These are phyloP conservation scores for Porites rus DNA, from an alignment of 92 coral and sea anemone species.

Conservation along the genomic window DNA sequence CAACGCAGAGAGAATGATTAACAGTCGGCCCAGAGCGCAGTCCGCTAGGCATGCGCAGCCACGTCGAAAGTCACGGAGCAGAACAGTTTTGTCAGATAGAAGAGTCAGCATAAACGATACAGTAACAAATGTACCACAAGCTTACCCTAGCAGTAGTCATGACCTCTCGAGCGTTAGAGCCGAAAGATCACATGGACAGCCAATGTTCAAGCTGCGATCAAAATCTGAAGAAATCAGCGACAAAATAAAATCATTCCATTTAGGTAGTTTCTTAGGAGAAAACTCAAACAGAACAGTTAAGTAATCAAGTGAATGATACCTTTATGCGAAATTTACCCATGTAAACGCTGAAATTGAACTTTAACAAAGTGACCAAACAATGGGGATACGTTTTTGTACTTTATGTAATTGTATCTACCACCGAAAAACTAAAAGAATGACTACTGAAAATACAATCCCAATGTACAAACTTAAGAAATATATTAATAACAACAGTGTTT, in stretches of 20 bases:
- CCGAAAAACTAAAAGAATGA: no score
- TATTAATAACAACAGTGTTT: no score
- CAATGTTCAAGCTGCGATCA: neutral
- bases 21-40: neutral
- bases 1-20: no score
- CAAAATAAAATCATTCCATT: neutral
- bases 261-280: neutral
- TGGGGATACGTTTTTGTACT: no score
- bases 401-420: no score
- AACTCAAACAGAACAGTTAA: neutral
- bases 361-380: no score
- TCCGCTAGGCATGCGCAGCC: no score
- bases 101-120: neutral
- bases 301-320: no score
- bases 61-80: neutral
- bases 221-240: neutral
- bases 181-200: neutral
- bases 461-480: no score
- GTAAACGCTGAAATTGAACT: no score
- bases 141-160: neutral
- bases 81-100: neutral
- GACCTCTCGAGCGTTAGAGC: neutral
- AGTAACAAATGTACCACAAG: neutral
- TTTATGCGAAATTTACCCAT: no score
- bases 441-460: no score